Base-by-base conservation (phyloP, 2,888 invertebrate species). In the Drosophila quinaria region DNA sequence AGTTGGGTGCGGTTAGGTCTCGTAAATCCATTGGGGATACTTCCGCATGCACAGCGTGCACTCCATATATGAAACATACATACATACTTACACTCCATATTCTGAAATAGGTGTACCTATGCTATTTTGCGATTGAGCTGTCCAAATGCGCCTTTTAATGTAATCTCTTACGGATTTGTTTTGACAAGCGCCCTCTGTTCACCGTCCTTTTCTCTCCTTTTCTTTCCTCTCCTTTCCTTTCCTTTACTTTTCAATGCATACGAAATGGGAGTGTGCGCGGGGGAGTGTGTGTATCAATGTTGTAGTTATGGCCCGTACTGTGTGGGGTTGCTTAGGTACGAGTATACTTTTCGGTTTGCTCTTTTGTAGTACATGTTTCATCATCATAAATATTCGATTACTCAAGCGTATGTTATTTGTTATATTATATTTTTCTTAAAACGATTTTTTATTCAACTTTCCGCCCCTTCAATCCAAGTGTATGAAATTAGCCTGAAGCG, bases 111-210 rank as follows among this genome's bases (percentile, higher is more conserved):
- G 66, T 74, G 71, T 86, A n/a, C n/a, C n/a, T n/a, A 68, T 88
- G 71, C 81, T 83, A 87, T 87, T 78, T 88, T 88, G 81, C 87
- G 87, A 87, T 89, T 85, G 88, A 89, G 88, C 83, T 86, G 87
- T 86, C 90, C 85, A 85, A 90, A 87, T 90, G 90, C 89, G 87
- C 73, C 83, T 85, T 83, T 85, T 85, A 85, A 89, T 85, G 87
- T 87, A 88, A 87, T 90, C 87, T 90, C 87, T 89, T 76, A 88
- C 79, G 90, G 86, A 87, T 87, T 87, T 87, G 90, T 87, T 87
- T 87, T 88, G 89, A 87, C 86, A 88, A 83, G 73, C 78, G 70
- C 70, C 69, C 70, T 56, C 56, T 66, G 37, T 50, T 58, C 46
- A 17, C 35, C 49, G 10, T 47, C 19, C n/a, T 13, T 31, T 5